Percentiles rank a stretch among this genome's conserved stretches.
Conservation (phyloP, 1,140 invertebrate genomes). For the Capitella teleta region DNA sequence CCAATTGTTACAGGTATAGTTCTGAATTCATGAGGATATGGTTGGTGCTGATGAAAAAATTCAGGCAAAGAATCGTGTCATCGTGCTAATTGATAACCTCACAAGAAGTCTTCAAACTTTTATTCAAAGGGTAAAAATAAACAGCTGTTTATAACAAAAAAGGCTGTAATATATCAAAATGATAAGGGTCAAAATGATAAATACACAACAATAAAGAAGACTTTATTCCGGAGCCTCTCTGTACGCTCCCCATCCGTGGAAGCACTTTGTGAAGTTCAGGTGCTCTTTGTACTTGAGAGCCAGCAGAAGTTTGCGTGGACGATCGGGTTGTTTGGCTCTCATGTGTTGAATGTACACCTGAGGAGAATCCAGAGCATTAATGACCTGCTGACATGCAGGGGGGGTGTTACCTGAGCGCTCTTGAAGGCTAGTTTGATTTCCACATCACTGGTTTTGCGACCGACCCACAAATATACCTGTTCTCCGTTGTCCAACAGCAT, state of each 20-base stretch:
- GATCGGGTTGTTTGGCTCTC: constrained; percentile 85
- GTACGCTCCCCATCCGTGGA: constrained; percentile 83
- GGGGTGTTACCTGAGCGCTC: constrained; percentile 70
- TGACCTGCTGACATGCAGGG: neutral
- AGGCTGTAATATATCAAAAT: no score
- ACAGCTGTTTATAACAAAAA: no score
- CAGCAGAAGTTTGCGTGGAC: constrained; percentile 82
- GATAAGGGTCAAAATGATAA: no score
- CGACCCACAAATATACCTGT: constrained; percentile 96
- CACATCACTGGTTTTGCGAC: constrained; percentile 89
- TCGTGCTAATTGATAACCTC: no score
- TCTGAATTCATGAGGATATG: no score
- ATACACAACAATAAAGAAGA: no score
- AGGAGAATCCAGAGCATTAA: neutral
- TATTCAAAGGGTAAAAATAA: no score
- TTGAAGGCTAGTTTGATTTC: constrained; percentile 98
- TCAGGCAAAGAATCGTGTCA: no score
- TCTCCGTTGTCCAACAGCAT: constrained; percentile 99
- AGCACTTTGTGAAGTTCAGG: constrained; percentile 88
- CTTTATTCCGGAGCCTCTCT: constrained; percentile 32
- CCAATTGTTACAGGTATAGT: no score
- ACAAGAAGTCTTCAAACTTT: no score
- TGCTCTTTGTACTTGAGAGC: constrained; percentile 96
- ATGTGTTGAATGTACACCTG: constrained; percentile 97
- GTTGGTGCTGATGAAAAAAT: no score